These are phyloP conservation scores for Gari tellinella DNA, from an alignment of 2,888 invertebrate species.

Conservation along the genomic window DNA sequence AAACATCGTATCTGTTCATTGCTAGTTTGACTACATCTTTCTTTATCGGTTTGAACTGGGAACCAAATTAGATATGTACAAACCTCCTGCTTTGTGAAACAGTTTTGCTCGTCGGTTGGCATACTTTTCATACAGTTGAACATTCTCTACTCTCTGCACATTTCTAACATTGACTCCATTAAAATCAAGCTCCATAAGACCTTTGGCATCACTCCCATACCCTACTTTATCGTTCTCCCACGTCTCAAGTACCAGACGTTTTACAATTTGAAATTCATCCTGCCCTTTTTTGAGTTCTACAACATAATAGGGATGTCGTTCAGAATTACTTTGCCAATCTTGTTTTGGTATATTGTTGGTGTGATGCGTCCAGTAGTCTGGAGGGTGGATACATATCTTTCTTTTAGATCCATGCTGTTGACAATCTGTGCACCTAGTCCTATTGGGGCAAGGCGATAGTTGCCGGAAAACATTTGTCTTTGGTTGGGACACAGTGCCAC, in stretches of 20 bases:
- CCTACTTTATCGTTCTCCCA: conserved; percentile 64
- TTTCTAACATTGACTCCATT: conserved; percentile 60
- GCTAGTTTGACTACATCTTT: too few relatives aligned
- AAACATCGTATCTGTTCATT: too few relatives aligned
- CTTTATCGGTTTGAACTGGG: too few relatives aligned
- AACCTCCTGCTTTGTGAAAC: conserved; percentile 59
- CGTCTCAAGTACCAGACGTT: conserved; percentile 53
- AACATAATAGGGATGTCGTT: conserved; percentile 24
- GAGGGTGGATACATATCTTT: conserved; percentile 49
- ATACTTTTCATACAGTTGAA: conserved; percentile 67
- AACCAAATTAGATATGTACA: too few relatives aligned
- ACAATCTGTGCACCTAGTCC: background rate
- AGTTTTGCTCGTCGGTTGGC: conserved; percentile 51
- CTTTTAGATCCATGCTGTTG: conserved; percentile 50
- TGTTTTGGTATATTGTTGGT: conserved; percentile 45
- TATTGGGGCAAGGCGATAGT: too few relatives aligned
- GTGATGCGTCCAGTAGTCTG: conserved; percentile 59
- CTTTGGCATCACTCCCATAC: conserved; percentile 69
- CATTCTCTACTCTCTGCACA: conserved; percentile 72
- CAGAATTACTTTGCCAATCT: conserved; percentile 44
- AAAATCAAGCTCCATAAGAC: conserved; percentile 36
- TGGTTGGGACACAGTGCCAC: too few relatives aligned
- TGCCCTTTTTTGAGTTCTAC: conserved; percentile 48
- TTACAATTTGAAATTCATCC: conserved; percentile 42
- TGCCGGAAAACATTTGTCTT: too few relatives aligned